These are phyloP conservation scores for Phalacrocorax aristotelis DNA, from an alignment of 2,113 vertebrate genomes.

Conservation along the genomic window DNA sequence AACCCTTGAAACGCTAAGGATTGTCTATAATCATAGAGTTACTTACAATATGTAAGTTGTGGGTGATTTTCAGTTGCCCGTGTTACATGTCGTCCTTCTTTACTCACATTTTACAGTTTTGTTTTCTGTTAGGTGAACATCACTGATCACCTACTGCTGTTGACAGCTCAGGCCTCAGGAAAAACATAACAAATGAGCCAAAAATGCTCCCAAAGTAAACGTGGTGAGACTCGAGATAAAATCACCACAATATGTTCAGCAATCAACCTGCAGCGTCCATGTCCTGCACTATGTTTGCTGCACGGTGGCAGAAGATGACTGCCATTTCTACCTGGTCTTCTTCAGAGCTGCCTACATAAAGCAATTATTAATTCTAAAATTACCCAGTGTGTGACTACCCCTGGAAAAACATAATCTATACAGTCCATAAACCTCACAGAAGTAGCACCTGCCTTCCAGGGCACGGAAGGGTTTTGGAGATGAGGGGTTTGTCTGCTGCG, in stretches of 20 bases:
- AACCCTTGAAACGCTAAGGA: accelerated
- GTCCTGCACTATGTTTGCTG: accelerated
- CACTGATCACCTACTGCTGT: not conserved
- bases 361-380: not conserved
- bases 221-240: accelerated
- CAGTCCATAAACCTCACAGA: not conserved
- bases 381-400: not conserved
- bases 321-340: accelerated
- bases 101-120: accelerated
- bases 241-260: not conserved
- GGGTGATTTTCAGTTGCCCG: not conserved
- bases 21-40: accelerated
- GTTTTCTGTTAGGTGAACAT: too few relatives aligned
- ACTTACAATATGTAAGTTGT: not conserved
- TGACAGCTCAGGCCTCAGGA: not conserved
- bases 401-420: accelerated
- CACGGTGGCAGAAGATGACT: accelerated
- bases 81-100: not conserved
- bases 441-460: too few relatives aligned
- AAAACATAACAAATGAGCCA: not conserved
- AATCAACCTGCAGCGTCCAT: accelerated
- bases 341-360: not conserved
- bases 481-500: accelerated
- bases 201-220: not conserved
- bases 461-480: not conserved